Conservation (phyloP, 2,888 invertebrate species). For the Lepidochitona cinerea region DNA sequence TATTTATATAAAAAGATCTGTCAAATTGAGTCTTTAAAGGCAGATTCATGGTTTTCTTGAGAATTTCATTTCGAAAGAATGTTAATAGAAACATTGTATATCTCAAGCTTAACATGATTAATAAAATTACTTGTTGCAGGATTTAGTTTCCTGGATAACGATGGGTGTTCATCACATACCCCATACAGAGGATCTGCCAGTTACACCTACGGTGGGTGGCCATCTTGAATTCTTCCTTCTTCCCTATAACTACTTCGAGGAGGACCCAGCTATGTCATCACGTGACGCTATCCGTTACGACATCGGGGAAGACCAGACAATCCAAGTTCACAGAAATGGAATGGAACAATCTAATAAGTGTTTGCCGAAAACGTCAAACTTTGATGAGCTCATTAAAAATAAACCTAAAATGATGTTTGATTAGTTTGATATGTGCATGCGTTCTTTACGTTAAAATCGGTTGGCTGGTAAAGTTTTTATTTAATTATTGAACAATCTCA, state of each 20-base stretch:
- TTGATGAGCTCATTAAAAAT: not conserved
- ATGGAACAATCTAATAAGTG: not conserved
- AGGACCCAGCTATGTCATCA: not conserved
- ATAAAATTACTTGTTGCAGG: too few species aligned
- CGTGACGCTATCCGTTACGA: not conserved
- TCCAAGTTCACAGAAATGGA: not conserved
- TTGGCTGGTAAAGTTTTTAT: too few species aligned
- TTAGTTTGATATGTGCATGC: too few species aligned
- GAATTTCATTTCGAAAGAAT: too few species aligned
- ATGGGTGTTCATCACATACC: conserved; percentile 2
- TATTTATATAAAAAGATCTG: too few species aligned
- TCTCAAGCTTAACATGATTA: too few species aligned
- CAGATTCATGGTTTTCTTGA: too few species aligned
- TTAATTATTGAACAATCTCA: too few species aligned
- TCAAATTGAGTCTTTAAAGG: too few species aligned
- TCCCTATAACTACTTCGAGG: conserved; percentile 6
- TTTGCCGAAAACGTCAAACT: not conserved
- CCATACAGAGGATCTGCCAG: conserved; percentile 9
- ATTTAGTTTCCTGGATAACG: not conserved
- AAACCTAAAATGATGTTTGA: not conserved
- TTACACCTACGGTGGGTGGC: not conserved
- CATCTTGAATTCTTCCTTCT: conserved; percentile 4
- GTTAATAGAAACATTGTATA: too few species aligned
- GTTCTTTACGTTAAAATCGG: too few species aligned
- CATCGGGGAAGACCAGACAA: not conserved